Evolutionary conservation across 2,888 invertebrate genomes (phyloP).

Genomic region (Diaprepes abbreviatus): DNA sequence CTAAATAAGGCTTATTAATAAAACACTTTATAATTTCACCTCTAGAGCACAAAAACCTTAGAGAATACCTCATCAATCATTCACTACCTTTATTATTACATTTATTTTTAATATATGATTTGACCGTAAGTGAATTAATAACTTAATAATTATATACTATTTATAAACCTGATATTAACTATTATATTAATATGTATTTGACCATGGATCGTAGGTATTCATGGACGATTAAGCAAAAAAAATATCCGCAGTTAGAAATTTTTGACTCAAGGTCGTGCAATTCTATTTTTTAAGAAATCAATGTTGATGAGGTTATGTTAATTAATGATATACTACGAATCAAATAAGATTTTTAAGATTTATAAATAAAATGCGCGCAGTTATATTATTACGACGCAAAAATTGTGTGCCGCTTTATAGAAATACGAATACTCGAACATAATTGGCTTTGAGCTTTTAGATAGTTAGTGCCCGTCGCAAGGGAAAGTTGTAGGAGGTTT

Average conservation of each 20-base stretch:
- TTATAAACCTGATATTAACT: not conserved
- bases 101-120: not conserved
- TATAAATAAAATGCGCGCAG: not conserved
- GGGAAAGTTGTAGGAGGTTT: no score
- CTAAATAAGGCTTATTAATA: no score
- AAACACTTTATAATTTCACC: no score
- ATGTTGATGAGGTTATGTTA: not conserved
- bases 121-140: not conserved
- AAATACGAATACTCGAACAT: no score
- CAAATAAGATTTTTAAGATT: not conserved
- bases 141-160: not conserved
- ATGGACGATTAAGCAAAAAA: not conserved
- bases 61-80: not conserved
- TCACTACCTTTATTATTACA: not conserved
- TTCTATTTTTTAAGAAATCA: not conserved
- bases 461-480: no score
- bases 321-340: not conserved
- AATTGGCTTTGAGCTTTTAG: no score
- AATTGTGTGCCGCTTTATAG: no score
- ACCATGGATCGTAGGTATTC: not conserved
- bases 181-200: constrained; percentile 11
- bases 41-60: not conserved
- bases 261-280: not conserved
- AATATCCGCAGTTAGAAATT: not conserved
- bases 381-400: not conserved